These are phyloP conservation scores for Holotrichia oblita DNA, from an alignment of 1,140 invertebrate species.

Conservation along the genomic window DNA sequence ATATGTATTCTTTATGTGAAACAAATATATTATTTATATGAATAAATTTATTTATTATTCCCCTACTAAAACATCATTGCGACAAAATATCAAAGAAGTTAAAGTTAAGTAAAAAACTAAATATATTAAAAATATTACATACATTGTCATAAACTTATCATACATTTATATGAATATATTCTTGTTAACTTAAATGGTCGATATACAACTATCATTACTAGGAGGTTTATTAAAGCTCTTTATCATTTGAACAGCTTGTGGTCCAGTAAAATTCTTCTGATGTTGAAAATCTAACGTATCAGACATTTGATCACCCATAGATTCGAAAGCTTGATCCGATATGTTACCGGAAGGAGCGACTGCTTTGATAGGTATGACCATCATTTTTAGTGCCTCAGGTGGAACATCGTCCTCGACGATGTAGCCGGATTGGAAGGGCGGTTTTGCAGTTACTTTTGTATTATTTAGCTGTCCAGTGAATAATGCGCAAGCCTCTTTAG, in stretches of 20 bases:
- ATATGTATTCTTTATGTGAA: neutral
- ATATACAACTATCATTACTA: neutral
- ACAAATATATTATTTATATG: constrained; percentile 28
- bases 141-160: too few species aligned
- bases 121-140: too few species aligned
- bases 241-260: constrained; percentile 54
- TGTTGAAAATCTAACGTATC: constrained; percentile 58
- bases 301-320: constrained; percentile 59
- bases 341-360: constrained; percentile 57
- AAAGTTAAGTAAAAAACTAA: too few species aligned
- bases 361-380: constrained; percentile 58
- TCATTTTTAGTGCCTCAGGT: constrained; percentile 55
- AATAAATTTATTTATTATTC: neutral
- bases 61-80: too few species aligned
- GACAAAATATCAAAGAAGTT: too few species aligned
- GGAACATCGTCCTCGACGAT: constrained; percentile 59
- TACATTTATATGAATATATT: neutral
- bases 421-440: constrained; percentile 54
- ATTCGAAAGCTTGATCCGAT: constrained; percentile 61
- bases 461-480: neutral
- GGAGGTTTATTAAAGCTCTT: constrained; percentile 37
- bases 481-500: neutral
- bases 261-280: constrained; percentile 57
- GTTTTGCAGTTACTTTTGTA: constrained; percentile 24
- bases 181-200: neutral